Percentiles rank a stretch among this genome's conserved stretches.
Evolutionary conservation across 2,113 vertebrate species (phyloP).

Genomic region (Murina feae): DNA sequence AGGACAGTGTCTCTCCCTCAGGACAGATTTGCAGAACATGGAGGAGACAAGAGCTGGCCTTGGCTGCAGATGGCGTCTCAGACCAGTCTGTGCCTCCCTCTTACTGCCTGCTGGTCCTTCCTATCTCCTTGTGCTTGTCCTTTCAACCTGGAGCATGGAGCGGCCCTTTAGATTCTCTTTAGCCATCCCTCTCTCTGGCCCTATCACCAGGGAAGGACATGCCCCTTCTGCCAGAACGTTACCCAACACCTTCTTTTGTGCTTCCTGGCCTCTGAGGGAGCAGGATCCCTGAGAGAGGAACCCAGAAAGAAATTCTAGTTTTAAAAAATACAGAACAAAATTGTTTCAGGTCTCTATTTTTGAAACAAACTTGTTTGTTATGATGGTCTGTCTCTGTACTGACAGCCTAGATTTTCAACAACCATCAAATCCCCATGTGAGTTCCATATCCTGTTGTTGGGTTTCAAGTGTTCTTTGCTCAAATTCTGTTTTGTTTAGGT

Average conservation of each 20-base stretch:
- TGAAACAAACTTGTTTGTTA: constrained; percentile 65
- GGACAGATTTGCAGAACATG: not conserved
- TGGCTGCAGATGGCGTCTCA: not conserved
- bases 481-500: constrained; percentile 85
- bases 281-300: constrained; percentile 47
- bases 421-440: constrained; percentile 68
- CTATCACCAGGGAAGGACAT: not conserved
- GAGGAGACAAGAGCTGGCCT: not conserved
- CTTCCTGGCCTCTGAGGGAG: constrained; percentile 18
- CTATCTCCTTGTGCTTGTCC: not conserved
- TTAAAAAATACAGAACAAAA: constrained; percentile 54
- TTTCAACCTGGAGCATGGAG: not conserved
- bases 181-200: not conserved
- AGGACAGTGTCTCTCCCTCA: not conserved
- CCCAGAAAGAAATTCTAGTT: constrained; percentile 42
- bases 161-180: not conserved
- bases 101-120: not conserved
- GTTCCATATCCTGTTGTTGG: constrained; percentile 72
- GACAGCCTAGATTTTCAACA: constrained; percentile 64
- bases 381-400: constrained; percentile 46
- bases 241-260: not conserved
- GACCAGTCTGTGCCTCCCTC: not conserved
- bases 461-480: constrained; percentile 71
- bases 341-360: constrained; percentile 54
- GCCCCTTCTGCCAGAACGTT: not conserved